These are phyloP conservation scores for Clarias fuscus DNA, from an alignment of 2,797 vertebrate genomes.

Conservation along the genomic window DNA sequence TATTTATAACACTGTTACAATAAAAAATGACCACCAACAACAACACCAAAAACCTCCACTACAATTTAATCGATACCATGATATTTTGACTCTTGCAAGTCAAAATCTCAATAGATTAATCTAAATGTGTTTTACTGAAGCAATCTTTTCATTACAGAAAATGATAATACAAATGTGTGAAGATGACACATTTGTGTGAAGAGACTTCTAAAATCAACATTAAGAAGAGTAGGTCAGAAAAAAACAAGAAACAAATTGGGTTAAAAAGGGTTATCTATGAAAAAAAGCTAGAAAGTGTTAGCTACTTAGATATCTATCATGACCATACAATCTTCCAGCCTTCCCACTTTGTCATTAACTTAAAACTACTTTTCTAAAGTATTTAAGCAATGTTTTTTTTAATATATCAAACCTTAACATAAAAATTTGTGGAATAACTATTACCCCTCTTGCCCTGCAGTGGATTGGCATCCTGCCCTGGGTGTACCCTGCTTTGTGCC, in stretches of 20 bases:
- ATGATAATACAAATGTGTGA: background rate
- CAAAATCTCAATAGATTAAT: background rate
- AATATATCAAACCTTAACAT: background rate
- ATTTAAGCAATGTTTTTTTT: background rate
- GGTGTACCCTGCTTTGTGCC: too few relatives aligned
- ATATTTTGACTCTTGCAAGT: background rate
- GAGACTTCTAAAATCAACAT: background rate
- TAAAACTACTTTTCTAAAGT: background rate
- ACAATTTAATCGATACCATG: background rate
- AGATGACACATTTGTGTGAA: background rate
- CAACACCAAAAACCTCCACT: background rate
- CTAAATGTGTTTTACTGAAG: background rate
- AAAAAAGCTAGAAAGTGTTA: background rate
- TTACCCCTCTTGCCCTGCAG: too few relatives aligned
- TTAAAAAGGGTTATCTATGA: background rate
- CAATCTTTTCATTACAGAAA: background rate
- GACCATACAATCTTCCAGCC: background rate
- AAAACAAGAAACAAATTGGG: background rate
- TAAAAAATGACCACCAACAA: too few relatives aligned
- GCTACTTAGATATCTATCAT: background rate
- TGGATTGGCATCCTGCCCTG: too few relatives aligned
- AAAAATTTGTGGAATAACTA: background rate
- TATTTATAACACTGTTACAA: too few relatives aligned
- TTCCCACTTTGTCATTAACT: background rate
- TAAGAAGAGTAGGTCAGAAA: background rate